Base-by-base conservation (phyloP, 2,113 vertebrate genomes). In the Ranitomeya imitator region DNA sequence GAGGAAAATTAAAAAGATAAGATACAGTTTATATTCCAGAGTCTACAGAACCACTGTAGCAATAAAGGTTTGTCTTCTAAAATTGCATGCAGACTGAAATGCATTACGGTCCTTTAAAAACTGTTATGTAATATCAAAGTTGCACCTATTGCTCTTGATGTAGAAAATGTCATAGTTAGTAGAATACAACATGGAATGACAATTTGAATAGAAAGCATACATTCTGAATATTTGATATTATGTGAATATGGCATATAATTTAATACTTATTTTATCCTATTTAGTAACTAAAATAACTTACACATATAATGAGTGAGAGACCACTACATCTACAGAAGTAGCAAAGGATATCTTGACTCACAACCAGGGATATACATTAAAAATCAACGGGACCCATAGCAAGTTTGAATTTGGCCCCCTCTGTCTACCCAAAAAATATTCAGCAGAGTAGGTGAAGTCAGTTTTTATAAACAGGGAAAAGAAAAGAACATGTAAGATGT, bases 1-100 rank as follows among this genome's bases (percentile, higher is more conserved):
- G 73, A 61, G 77, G 80, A 31, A 84, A 84, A 84, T 88, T 84
- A 84, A 88, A 77, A 88, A 88, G 87, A 88, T 88, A 84, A 88
- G 81, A 88, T 78, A 84, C 45, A 59, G 73, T 84, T 84, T 88
- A 84, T 84, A 88, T 84, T 65, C 81, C 8, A 76, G 71, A 73
- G 67, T 61, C 71, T 52, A 61, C 73, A 63, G 60, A 67, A 73
- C 60, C 5, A 7, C 81, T 55, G n/a, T 13, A n/a, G 87, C 81
- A 84, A 88, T 88, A 88, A 88, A 88, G 59, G 81, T 79, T 78
- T 88, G 80, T 88, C 87, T 83, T 88, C 59, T 78, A 51, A 51
- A 83, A 84, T 82, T 88, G 80, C 86, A 82, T 31, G 61, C 69
- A 83, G 67, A 61, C 79, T 82, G 37, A 78, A 84, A 83, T 45